Evolutionary conservation across 2,888 invertebrate species (phyloP).

Genomic region (Nemotelus pantherinus): DNA sequence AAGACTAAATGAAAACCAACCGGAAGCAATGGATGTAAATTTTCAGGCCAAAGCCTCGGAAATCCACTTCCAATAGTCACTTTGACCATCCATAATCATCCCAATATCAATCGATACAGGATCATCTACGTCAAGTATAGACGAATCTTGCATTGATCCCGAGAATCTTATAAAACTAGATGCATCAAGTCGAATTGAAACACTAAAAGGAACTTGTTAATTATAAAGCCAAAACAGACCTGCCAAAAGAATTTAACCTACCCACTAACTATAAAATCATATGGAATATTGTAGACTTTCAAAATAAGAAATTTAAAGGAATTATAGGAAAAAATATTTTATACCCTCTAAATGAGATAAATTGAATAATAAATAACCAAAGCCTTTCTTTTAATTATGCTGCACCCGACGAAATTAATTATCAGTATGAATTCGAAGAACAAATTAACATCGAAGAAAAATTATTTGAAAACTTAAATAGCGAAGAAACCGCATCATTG

Average conservation of each 20-base stretch:
- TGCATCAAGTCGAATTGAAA: background rate
- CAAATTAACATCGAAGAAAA: background rate
- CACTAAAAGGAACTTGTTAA: conserved; percentile 4
- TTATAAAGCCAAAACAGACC: background rate
- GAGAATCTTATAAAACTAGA: background rate
- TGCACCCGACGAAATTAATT: conserved; percentile 3
- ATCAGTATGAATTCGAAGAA: background rate
- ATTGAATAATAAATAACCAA: conserved; percentile 1
- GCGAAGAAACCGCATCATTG: background rate
- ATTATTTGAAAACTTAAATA: background rate
- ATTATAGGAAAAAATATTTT: conserved; percentile 19
- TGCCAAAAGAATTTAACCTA: background rate
- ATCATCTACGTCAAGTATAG: background rate
- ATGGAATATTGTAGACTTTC: background rate
- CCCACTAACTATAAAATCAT: background rate
- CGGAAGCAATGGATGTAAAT: conserved; percentile 14
- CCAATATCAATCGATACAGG: conserved; percentile 13
- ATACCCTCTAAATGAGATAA: background rate
- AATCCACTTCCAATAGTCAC: background rate
- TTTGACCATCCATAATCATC: background rate
- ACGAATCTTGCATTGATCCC: background rate
- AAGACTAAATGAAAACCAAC: background rate
- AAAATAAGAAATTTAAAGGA: conserved; percentile 4
- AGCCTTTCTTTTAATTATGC: conserved; percentile 5
- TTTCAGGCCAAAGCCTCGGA: conserved; percentile 6